A percentile compares a stretch with the other conserved stretches of the same genome.
Evolutionary conservation across 2,113 vertebrate genomes (phyloP).

Genomic region (Pangasianodon hypophthalmus): DNA sequence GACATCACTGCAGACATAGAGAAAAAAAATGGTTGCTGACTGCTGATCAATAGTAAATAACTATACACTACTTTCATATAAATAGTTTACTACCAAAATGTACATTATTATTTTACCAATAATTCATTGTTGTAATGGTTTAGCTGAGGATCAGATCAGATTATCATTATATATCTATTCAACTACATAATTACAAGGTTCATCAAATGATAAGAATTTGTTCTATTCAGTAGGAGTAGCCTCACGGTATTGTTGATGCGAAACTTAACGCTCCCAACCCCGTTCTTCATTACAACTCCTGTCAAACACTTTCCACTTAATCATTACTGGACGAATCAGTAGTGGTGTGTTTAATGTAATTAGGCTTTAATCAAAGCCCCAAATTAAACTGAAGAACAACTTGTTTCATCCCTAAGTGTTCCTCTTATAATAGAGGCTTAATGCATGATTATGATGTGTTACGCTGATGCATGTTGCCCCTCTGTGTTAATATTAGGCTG

Average conservation of each 20-base stretch:
- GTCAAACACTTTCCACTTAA: slow-evolving; percentile 47
- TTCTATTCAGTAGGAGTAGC: neutral
- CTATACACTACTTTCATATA: neutral
- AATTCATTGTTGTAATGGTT: neutral
- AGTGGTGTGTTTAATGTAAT: slow-evolving; percentile 53
- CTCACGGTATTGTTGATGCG: neutral
- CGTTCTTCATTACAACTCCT: slow-evolving; percentile 45
- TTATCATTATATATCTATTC: neutral
- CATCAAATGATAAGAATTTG: slow-evolving; percentile 3
- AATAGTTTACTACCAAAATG: neutral
- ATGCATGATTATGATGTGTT: slow-evolving; percentile 19
- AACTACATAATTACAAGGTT: slow-evolving; percentile 7
- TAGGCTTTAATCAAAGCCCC: slow-evolving; percentile 53
- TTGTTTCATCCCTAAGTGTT: slow-evolving; percentile 31
- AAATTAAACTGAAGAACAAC: slow-evolving; percentile 49
- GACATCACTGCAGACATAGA: neutral
- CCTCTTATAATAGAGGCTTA: slow-evolving; percentile 33
- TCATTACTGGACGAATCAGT: slow-evolving; percentile 48
- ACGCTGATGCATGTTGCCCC: neutral
- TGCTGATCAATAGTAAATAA: neutral
- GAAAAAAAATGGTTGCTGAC: neutral
- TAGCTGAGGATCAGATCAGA: neutral
- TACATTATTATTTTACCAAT: neutral
- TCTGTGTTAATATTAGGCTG: neutral
- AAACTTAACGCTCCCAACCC: slow-evolving; percentile 14